A percentile compares a stretch with the other conserved stretches of the same genome.
Evolutionary conservation across 2,797 vertebrate species (phyloP).

Genomic region (Furcifer pardalis): DNA sequence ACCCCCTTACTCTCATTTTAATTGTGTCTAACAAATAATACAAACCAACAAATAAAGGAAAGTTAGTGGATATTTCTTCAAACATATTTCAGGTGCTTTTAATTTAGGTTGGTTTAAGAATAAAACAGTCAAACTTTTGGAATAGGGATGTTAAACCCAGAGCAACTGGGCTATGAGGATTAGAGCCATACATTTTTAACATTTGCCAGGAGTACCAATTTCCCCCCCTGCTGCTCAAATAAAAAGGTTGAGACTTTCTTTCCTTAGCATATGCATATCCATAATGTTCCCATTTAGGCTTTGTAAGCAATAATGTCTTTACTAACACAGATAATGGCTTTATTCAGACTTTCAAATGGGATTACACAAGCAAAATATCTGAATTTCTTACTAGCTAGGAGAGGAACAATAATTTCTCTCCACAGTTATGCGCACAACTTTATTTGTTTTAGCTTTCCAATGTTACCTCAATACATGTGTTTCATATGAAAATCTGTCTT

Average conservation of each 20-base stretch:
- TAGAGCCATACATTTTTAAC: neutral
- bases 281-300: constrained; percentile 13
- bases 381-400: neutral
- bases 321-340: neutral
- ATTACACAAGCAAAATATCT: neutral
- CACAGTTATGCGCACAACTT: neutral
- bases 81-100: neutral
- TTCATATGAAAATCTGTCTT: constrained; percentile 18
- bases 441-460: neutral
- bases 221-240: constrained; percentile 14
- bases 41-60: neutral
- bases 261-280: constrained; percentile 17
- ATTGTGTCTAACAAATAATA: neutral
- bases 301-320: constrained; percentile 9
- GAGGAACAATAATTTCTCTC: neutral
- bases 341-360: constrained; percentile 19
- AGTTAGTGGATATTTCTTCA: neutral
- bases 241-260: neutral
- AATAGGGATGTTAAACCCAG: neutral
- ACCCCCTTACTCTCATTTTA: too few relatives aligned
- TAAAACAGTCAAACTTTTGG: neutral
- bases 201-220: neutral
- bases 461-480: neutral
- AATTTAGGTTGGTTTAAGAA: neutral
- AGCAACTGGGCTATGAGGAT: neutral